Conservation (phyloP, 2,888 invertebrate species). For the Synanthedon vespiformis region DNA sequence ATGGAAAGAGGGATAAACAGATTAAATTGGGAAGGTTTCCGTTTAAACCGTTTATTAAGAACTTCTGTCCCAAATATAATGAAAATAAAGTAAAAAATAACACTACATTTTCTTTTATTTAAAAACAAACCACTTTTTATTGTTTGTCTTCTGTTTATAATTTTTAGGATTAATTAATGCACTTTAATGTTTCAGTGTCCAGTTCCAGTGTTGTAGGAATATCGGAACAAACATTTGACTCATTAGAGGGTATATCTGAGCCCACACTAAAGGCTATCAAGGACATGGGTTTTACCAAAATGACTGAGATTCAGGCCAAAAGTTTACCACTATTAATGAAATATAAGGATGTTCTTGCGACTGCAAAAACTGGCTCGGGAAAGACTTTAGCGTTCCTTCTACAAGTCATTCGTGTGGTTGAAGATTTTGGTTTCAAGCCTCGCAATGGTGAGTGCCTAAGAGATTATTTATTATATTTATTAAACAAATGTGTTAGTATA, state of each 20-base stretch:
- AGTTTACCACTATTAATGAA: constrained; percentile 91
- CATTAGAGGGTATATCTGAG: constrained; percentile 79
- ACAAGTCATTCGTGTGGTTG: constrained; percentile 93
- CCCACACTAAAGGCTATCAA: constrained; percentile 83
- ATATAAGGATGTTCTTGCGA: constrained; percentile 92
- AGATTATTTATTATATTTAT: too few species aligned
- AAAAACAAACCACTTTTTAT: too few species aligned
- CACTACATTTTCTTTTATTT: too few species aligned
- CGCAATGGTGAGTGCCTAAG: constrained; percentile 77
- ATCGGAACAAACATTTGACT: constrained; percentile 71
- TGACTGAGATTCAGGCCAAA: constrained; percentile 96
- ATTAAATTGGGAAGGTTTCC: too few species aligned
- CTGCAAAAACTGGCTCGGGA: constrained; percentile 96
- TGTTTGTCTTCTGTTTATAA: too few species aligned
- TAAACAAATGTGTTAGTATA: too few species aligned
- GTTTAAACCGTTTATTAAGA: too few species aligned
- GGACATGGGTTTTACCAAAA: constrained; percentile 93
- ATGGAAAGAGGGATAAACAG: too few species aligned
- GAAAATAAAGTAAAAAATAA: too few species aligned
- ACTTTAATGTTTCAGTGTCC: constrained; percentile 74
- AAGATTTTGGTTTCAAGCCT: constrained; percentile 92
- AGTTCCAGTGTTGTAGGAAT: constrained; percentile 70
- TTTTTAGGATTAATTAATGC: too few species aligned
- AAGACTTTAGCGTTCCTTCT: constrained; percentile 96
- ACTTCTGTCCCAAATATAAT: too few species aligned